phyloP scores from a whole-genome alignment of 2,888 invertebrate species.

The Pasiphila rectangulata region DNA sequence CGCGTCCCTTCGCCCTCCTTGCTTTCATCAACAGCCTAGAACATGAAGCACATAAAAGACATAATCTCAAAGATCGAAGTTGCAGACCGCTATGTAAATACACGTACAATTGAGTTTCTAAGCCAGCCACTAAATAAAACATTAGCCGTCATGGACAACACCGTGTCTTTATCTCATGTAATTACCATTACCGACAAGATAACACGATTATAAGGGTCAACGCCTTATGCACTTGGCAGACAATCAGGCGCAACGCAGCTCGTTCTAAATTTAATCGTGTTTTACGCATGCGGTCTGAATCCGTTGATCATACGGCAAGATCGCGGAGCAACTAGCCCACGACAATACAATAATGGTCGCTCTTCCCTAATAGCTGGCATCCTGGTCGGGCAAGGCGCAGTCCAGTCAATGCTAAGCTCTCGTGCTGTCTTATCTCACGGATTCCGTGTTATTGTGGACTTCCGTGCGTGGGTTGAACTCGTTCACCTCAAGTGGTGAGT shows the following conservation, averaged over 20 bases:
- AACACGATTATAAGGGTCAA: slow-evolving; percentile 9
- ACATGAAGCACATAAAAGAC: too few relatives aligned
- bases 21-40: neutral
- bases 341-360: slow-evolving; percentile 78
- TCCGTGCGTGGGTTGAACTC: slow-evolving; percentile 57
- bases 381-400: slow-evolving; percentile 68
- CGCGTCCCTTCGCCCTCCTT: slow-evolving; percentile 42
- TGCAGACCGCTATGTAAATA: too few relatives aligned
- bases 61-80: too few relatives aligned
- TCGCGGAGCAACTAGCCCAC: slow-evolving; percentile 70
- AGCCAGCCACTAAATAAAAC: too few relatives aligned
- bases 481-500: slow-evolving; percentile 30
- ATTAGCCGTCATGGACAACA: neutral
- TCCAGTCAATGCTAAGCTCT: slow-evolving; percentile 72
- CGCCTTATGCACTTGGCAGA: slow-evolving; percentile 19
- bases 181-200: neutral
- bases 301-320: slow-evolving; percentile 51
- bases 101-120: too few relatives aligned
- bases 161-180: slow-evolving; percentile 37
- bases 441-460: slow-evolving; percentile 50
- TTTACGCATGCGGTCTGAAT: slow-evolving; percentile 33
- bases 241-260: slow-evolving; percentile 20
- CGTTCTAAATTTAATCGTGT: slow-evolving; percentile 11
- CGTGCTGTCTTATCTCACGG: slow-evolving; percentile 41
- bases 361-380: slow-evolving; percentile 74